Conservation (phyloP, 35 echinoderm and acorn worm species). For the Stichopus chloronotus region DNA sequence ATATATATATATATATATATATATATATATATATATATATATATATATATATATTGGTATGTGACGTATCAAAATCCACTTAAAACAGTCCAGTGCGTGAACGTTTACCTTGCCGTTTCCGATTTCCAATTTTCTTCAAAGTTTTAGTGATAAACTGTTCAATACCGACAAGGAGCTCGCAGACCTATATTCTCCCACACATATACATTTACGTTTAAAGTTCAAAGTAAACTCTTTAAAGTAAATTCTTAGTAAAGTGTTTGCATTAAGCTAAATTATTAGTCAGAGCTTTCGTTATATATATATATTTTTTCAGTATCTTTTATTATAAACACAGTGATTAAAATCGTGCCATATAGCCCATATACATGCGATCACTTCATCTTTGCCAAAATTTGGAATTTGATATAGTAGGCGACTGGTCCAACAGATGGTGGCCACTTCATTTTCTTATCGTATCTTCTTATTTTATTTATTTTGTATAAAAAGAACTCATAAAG, state of each 20-base stretch:
- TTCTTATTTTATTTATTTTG: background rate
- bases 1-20: no score
- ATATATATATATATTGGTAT: no score
- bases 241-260: background rate
- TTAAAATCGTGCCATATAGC: background rate
- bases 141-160: background rate
- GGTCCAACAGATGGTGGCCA: slow-evolving; percentile 19
- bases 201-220: background rate
- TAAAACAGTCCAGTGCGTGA: no score
- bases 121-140: no score
- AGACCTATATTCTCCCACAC: background rate
- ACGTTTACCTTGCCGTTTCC: no score
- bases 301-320: background rate
- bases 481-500: background rate
- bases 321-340: background rate
- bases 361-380: background rate
- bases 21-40: no score
- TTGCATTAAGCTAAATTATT: slow-evolving; percentile 36
- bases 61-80: no score
- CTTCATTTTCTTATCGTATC: background rate
- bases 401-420: background rate
- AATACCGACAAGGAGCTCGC: background rate
- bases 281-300: background rate
- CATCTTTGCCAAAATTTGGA: slow-evolving; percentile 4
- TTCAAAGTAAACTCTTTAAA: background rate